Evolutionary conservation across 2,888 invertebrate genomes (phyloP), one percentile per base, ranked within the genome.

Genomic region (Noctua comes): DNA sequence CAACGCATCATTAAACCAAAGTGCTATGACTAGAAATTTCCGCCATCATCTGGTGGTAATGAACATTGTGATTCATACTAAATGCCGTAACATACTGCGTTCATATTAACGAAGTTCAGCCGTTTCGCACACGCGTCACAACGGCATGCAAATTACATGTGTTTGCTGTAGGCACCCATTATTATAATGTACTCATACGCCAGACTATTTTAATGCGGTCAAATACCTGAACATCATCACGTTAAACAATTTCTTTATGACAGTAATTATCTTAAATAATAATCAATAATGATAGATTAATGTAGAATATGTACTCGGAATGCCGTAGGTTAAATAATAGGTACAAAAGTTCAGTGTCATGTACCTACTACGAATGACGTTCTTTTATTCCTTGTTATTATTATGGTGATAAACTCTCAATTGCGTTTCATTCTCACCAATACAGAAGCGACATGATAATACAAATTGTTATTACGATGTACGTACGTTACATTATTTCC

Each of bases 141-240:
- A 43, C 80, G 36, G 68, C n/a, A 84, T 77, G 77, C 73, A 86
- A 86, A 85, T 85, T 66, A 85, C 73, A 78, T 64, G n/a, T 83
- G 80, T 86, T 69, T 76, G 76, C 70, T 83, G 71, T 64, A 76
- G 59, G 36, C 70, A 83, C 43, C 64, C 72, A 83, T 85, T 86
- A 83, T 83, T 62, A 77, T 70, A 82, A 79, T 68, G 70, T 73
- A 77, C 57, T 18, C 64, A 64, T 64, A 36, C 27, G 78, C 85
- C 73, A 85, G 78, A 84, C 85, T 82, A 76, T 75, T 85, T 82
- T 85, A 82, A 85, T 82, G 82, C 82, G 82, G 85, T 82, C 84
- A 76, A 82, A 65, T 76, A 82, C 86, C 82, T 73, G 73, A 54
- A 71, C 59, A 76, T 54, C 68, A 73, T 73, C 54, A 69, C 68